Evolutionary conservation across 2,888 invertebrate genomes (phyloP), one percentile per base, ranked within the genome.

Genomic region (Ptychoptera contaminata): DNA sequence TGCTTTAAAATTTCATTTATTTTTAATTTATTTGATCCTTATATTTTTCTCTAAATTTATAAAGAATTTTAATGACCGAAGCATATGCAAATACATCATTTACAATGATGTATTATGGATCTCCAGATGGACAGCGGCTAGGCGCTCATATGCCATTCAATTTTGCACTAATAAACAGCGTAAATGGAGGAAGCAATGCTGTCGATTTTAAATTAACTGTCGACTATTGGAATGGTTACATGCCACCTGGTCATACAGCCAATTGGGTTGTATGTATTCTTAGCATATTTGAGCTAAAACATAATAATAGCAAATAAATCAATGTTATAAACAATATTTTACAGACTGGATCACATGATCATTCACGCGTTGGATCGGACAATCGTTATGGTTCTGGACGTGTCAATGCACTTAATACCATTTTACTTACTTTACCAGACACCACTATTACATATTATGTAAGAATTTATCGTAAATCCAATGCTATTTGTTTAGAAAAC

Each of bases 361-460:
- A 73, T 46, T 63, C 62, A 40, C 67, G 81, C 40, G 69, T 77
- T 57, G 72, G 73, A 0, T 34, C 41, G 6, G n/a, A n/a, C 23
- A 23, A 23, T 23, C 71, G 81, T n/a, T 72, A 76, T 57, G 77
- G 80, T 1, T 61, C 60, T 7, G 71, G 74, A 49, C 72, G 78
- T 58, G 73, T 77, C 0, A 78, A 82, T 49, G 73, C 76, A 0
- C 58, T 83, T 4, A 82, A 80, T 58, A 73, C 81, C 54, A 62
- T 90, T 44, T 72, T 75, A 47, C 68, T 82, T 56, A 59, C 82
- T 11, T 63, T 91, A 16, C 85, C 85, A 0, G 88, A 88, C 32
- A 77, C 80, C 0, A 72, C 80, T 0, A 72, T 85, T n/a, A 78
- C 81, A 1, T 88, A 88, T 62, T 84, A 88, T 54, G 87, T 54